Conservation (phyloP, 2,888 invertebrate genomes). For the Synanthedon andrenaeformis region DNA sequence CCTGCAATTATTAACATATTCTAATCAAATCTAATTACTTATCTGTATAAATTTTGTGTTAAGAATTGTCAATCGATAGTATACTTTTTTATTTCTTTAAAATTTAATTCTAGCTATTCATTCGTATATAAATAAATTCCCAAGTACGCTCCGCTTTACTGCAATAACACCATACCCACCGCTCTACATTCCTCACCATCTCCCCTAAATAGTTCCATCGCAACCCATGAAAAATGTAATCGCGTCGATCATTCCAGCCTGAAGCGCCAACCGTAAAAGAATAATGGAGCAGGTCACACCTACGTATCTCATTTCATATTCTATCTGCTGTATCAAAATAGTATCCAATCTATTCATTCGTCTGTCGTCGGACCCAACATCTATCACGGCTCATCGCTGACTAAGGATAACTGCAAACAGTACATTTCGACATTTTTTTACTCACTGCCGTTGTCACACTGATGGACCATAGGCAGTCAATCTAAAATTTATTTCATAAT, state of each 20-base stretch:
- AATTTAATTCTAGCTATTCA: no score
- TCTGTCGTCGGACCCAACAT: constrained; percentile 5
- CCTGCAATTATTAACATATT: no score
- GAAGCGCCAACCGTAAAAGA: constrained; percentile 27
- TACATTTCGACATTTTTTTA: not conserved
- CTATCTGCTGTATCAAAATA: constrained; percentile 32
- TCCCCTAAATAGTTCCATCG: constrained; percentile 34
- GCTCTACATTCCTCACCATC: constrained; percentile 2
- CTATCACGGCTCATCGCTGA: constrained; percentile 11
- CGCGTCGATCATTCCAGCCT: constrained; percentile 32
- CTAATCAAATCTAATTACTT: no score
- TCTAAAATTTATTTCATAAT: no score
- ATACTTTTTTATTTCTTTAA: no score
- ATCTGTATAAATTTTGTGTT: no score
- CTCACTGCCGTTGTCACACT: not conserved
- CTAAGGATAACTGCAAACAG: constrained; percentile 9
- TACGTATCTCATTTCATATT: constrained; percentile 32
- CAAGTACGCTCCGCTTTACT: not conserved
- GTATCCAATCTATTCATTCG: constrained; percentile 23
- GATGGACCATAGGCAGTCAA: not conserved
- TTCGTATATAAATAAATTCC: no score
- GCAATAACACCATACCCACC: not conserved
- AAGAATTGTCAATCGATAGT: no score
- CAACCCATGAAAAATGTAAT: constrained; percentile 44
- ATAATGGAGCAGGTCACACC: constrained; percentile 26